These are phyloP conservation scores for Hemiprocne comata DNA, from an alignment of 2,113 vertebrate genomes.

Conservation along the genomic window DNA sequence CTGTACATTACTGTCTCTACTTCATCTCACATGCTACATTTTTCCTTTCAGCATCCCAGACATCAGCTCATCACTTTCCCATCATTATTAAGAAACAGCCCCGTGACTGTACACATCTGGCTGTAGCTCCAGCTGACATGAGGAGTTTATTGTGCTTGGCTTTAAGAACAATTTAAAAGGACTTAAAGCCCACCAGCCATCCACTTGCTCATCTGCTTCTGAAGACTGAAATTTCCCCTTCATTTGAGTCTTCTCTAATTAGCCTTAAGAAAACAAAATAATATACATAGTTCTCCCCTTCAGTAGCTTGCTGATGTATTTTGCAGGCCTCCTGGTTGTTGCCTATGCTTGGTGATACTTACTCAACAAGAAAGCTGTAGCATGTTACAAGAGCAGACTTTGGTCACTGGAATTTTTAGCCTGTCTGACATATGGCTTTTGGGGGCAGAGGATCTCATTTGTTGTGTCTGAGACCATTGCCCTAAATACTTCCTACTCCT, in stretches of 20 bases:
- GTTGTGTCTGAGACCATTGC: background rate
- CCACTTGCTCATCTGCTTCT: background rate
- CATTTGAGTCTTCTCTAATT: background rate
- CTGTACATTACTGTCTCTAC: background rate
- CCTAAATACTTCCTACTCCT: background rate
- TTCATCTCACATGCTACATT: background rate
- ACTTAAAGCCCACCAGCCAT: background rate
- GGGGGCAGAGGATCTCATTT: background rate
- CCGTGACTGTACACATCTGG: background rate
- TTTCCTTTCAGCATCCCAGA: background rate
- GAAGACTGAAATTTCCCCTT: background rate
- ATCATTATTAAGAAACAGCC: background rate
- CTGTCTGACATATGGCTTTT: background rate
- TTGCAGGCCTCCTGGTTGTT: background rate
- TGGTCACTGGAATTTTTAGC: background rate
- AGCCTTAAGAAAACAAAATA: background rate
- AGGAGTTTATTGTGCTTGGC: background rate
- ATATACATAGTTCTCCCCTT: background rate
- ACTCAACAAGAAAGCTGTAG: background rate
- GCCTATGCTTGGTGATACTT: background rate
- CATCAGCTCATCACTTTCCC: background rate
- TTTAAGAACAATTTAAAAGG: background rate
- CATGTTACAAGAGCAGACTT: background rate
- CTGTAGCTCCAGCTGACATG: background rate
- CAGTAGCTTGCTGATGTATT: background rate